These are phyloP conservation scores for Macroramphosus scolopax DNA, from an alignment of 2,797 vertebrate genomes.

Conservation along the genomic window DNA sequence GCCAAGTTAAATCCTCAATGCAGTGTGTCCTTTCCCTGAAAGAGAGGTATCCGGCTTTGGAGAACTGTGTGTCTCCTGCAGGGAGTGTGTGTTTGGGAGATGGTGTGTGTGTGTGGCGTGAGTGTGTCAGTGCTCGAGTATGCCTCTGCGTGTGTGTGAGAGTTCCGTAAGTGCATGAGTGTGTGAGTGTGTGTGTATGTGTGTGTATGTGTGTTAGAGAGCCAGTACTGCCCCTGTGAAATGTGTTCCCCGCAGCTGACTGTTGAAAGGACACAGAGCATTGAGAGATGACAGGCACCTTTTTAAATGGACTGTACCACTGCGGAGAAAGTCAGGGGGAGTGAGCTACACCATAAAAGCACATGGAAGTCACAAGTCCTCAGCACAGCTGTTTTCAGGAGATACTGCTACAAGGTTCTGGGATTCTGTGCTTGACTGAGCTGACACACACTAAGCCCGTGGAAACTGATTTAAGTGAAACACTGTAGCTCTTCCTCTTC, in stretches of 20 bases:
- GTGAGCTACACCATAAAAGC: constrained; percentile 39
- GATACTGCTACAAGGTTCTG: constrained; percentile 31
- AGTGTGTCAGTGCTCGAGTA: constrained; percentile 43
- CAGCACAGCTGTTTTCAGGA: constrained; percentile 40
- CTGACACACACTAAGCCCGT: constrained; percentile 8
- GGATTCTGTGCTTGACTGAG: constrained; percentile 22
- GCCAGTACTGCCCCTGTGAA: constrained; percentile 65
- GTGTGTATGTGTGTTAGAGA: constrained; percentile 38
- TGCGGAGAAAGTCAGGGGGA: constrained; percentile 28
- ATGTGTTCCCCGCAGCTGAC: constrained; percentile 75
- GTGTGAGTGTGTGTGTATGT: constrained; percentile 10
- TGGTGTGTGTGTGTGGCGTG: constrained; percentile 34
- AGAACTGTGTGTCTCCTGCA: constrained; percentile 41
- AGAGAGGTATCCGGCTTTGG: constrained; percentile 54
- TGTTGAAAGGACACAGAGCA: constrained; percentile 79
- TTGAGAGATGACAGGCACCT: constrained; percentile 77
- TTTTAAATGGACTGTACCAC: constrained; percentile 81
- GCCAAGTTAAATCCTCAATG: constrained; percentile 71
- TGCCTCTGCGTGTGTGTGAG: constrained; percentile 25
- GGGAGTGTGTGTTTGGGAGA: constrained; percentile 32
- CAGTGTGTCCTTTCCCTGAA: constrained; percentile 58
- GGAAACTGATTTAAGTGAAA: constrained; percentile 18
- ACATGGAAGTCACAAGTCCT: constrained; percentile 41
- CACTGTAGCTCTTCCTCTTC: constrained; percentile 11
- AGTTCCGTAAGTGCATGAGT: constrained; percentile 45